Evolutionary conservation across 1,140 invertebrate species (phyloP), one percentile per base, ranked within the genome.

Genomic region (Homalodisca vitripennis): DNA sequence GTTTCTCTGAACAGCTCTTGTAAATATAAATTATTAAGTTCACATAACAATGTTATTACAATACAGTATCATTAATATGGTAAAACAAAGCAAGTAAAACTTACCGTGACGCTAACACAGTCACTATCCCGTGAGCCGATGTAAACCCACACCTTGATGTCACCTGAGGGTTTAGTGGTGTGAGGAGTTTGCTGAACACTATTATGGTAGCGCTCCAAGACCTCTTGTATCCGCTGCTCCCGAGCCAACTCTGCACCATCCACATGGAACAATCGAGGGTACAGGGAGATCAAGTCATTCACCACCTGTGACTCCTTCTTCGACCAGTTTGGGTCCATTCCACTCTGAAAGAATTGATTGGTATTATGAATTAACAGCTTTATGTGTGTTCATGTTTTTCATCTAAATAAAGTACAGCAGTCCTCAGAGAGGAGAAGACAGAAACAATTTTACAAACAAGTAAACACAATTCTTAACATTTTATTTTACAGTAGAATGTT

Each of bases 121-220:
- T 86, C 80, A 24, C 76, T 74, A 70, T 82, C 78, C 75, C 75
- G 84, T 48, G 78, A 83, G 14, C 82, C 75, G 1, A 90, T 80
- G 76, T 90, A 87, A 70, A 94, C 86, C 90, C 91, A 93, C n/a
- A 92, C 84, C 76, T 88, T 87, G 26, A 94, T 83, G 76, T 94
- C 90, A 0, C 92, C 92, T 0, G 90, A 90, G 0, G 86, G 85
- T 73, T 89, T 89, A 0, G 83, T 82, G 0, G 85, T 80, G 30
- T 85, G 80, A 1, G 82, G 80, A 1, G 81, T 79, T 72, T 74
- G 34, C 60, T 78, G 80, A 57, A 78, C 80, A 27, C 57, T 69
- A n/a, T 81, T 79, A 68, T 89, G 84, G 77, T 89, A 88, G 65
- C 86, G 84, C 76, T 89, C 84, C 12, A 93, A 26, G 13, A 60